Evolutionary conservation across 2,888 invertebrate species (phyloP).

Genomic region (Ormyrus labotus): DNA sequence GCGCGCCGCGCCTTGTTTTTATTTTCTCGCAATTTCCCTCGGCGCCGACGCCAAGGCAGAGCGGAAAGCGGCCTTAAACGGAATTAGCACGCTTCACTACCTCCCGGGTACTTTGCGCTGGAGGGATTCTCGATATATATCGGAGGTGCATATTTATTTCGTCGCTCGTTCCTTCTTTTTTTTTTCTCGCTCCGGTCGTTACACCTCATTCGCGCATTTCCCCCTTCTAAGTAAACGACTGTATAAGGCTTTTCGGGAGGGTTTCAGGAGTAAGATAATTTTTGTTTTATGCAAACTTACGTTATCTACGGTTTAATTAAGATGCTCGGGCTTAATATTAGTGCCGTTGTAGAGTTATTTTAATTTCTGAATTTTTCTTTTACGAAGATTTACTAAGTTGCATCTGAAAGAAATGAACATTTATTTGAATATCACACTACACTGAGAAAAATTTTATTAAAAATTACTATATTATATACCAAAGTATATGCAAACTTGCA

Average conservation of each 20-base stretch:
- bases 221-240: not conserved
- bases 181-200: not conserved
- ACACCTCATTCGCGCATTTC: not conserved
- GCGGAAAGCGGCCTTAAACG: conserved; percentile 71
- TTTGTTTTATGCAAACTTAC: too few species aligned
- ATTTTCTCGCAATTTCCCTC: conserved; percentile 72
- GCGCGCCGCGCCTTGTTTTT: conserved; percentile 64
- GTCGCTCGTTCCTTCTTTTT: not conserved
- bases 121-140: conserved; percentile 12
- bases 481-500: too few species aligned
- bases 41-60: conserved; percentile 59
- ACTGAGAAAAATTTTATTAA: too few species aligned
- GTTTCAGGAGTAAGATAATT: too few species aligned
- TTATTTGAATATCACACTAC: too few species aligned
- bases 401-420: too few species aligned
- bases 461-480: too few species aligned
- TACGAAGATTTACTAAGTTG: too few species aligned
- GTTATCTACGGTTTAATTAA: too few species aligned
- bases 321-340: too few species aligned
- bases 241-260: not conserved
- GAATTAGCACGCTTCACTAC: conserved; percentile 70
- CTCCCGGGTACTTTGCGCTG: conserved; percentile 51
- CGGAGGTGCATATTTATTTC: not conserved
- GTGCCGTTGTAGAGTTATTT: too few species aligned
- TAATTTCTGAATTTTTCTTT: too few species aligned